Base-by-base conservation (phyloP, 2,888 invertebrate genomes). In the Hipparchia sbordonii region DNA sequence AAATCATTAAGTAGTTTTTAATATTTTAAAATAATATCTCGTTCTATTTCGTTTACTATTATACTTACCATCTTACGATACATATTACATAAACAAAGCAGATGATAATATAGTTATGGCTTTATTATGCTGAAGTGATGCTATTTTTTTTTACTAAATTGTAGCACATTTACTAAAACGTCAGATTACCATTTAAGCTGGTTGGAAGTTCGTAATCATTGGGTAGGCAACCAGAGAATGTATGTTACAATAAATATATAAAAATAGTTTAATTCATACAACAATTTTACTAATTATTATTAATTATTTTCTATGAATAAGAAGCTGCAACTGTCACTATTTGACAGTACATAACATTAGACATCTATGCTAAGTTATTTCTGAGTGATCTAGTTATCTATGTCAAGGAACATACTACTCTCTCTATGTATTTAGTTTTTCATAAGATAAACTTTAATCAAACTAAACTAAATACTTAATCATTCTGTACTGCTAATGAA, bases 121-220 rank as follows among this genome's bases (percentile, higher is more conserved):
- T n/a, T 60, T 57, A 57, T 57, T 66, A 54, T 33, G 7, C 51
- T 66, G 13, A 6, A 33, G 33, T 23, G 67, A 67, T 57, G 33
- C 59, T 39, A 56, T 23, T 70, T 67, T 63, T 23, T 70, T 67
- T 63, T 51, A 56, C 51, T 61, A 60, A 56, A 56, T 54, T 61
- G 63, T 66, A 74, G 56, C 70, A 67, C 71, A 71, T 59, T 69
- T 54, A 72, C 23, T 23, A 23, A 23, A 23, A 23, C 75, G 67
- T 71, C 51, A 51, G 70, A 76, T 79, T 79, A 79, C 79, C 79
- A 78, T 76, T 74, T 68, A 65, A 74, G 68, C 71, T 74, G 46
- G 74, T 77, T 75, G 74, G 63, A 74, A 70, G 73, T 70, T 74
- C 76, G 74, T 59, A 65, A 72, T 76, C 76, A 72, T 74, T 72